These are phyloP conservation scores for Ennomos fuscantarius DNA, from an alignment of 2,888 invertebrate species.

Conservation along the genomic window DNA sequence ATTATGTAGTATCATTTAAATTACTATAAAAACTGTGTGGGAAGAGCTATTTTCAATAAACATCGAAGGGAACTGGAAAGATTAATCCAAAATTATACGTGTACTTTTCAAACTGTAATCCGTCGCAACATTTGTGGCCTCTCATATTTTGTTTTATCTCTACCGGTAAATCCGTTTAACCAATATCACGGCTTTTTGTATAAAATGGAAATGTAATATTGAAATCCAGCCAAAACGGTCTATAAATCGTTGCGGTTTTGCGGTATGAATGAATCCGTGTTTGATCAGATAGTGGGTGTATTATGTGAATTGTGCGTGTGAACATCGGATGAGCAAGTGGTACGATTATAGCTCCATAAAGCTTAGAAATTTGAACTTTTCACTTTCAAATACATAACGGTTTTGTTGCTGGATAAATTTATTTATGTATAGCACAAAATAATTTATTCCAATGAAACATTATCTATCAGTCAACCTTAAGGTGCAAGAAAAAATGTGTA, in stretches of 20 bases:
- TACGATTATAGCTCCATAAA: no score
- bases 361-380: no score
- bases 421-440: no score
- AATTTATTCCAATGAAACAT: no score
- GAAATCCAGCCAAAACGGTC: constrained; percentile 41
- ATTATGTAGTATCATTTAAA: no score
- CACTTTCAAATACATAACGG: no score
- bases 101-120: constrained; percentile 16
- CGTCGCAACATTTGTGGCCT: constrained; percentile 4
- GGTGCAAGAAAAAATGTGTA: no score
- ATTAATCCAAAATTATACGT: constrained; percentile 10
- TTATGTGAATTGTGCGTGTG: neutral
- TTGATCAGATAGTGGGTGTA: constrained; percentile 45
- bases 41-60: neutral
- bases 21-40: neutral
- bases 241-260: constrained; percentile 45
- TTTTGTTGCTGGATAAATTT: no score
- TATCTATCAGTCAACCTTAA: no score
- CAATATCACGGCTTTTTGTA: constrained; percentile 9
- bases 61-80: neutral
- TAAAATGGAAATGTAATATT: constrained; percentile 41
- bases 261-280: constrained; percentile 40
- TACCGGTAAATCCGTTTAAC: neutral
- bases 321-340: no score
- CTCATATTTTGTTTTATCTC: constrained; percentile 4